Conservation (phyloP, 2,888 invertebrate genomes). For the Philereme vetulata region DNA sequence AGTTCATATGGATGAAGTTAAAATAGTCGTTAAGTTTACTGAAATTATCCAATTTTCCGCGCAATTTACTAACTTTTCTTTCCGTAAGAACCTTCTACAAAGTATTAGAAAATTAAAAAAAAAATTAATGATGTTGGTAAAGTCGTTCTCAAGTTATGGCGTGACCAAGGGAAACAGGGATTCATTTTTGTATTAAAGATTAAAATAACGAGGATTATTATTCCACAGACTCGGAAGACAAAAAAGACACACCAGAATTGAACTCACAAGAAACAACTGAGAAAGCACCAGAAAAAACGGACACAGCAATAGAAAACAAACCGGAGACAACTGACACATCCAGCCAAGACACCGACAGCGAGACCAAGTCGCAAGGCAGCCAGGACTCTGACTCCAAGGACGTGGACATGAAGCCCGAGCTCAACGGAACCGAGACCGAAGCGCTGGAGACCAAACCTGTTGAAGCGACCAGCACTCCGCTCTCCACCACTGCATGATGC, state of each 20-base stretch:
- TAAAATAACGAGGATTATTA: too few species aligned
- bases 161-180: too few species aligned
- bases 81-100: too few species aligned
- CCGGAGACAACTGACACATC: conserved; percentile 65
- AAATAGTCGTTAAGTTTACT: too few species aligned
- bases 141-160: too few species aligned
- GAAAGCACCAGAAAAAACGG: conserved; percentile 41
- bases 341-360: conserved; percentile 61
- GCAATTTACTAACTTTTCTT: too few species aligned
- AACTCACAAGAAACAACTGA: conserved; percentile 35
- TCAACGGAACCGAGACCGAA: conserved; percentile 56
- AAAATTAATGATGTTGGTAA: too few species aligned
- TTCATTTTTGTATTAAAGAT: too few species aligned
- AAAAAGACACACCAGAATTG: background rate
- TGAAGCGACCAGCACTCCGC: conserved; percentile 47
- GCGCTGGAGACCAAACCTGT: conserved; percentile 50
- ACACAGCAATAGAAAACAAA: conserved; percentile 49
- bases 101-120: too few species aligned
- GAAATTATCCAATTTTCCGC: too few species aligned
- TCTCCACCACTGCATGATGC: conserved; percentile 66
- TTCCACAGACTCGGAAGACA: conserved; percentile 17
- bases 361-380: conserved; percentile 44
- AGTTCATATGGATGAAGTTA: too few species aligned
- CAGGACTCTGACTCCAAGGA: conserved; percentile 33
- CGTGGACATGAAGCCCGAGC: conserved; percentile 48